phyloP scores from a whole-genome alignment of 2,113 vertebrate genomes.

The Passer domesticus region DNA sequence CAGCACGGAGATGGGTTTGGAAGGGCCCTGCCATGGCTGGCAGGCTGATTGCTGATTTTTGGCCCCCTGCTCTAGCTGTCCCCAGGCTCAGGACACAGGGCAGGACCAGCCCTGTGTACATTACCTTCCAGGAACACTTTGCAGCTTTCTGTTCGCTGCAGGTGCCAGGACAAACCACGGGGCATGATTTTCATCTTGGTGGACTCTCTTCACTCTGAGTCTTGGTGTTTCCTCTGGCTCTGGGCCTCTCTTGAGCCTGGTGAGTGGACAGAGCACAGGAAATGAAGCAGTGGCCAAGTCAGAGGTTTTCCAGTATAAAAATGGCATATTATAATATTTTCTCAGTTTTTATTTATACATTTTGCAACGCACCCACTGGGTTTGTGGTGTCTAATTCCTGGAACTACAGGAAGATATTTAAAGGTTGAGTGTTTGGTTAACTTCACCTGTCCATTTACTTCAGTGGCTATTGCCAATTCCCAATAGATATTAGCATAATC shows the following conservation, averaged over 20 bases:
- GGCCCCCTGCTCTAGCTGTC: background rate
- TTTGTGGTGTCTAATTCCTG: background rate
- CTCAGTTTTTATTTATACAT: background rate
- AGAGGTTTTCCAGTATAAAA: background rate
- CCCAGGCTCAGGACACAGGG: background rate
- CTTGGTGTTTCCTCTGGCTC: background rate
- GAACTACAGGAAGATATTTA: background rate
- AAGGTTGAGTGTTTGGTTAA: background rate
- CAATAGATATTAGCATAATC: background rate
- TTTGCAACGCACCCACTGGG: background rate
- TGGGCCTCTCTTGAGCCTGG: background rate
- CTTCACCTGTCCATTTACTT: background rate
- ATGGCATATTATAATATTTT: background rate
- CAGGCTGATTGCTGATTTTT: background rate
- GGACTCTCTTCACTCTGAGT: background rate
- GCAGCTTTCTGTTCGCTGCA: background rate
- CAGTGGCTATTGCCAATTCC: background rate
- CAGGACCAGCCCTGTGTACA: background rate
- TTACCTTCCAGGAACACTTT: background rate
- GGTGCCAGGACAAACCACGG: background rate
- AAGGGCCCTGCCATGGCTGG: background rate
- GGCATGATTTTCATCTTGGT: background rate
- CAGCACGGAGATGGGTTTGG: background rate
- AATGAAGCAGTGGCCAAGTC: background rate
- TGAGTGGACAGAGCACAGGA: background rate